phyloP scores from a whole-genome alignment of 2,797 vertebrate genomes.

The Gallinago stenura region DNA sequence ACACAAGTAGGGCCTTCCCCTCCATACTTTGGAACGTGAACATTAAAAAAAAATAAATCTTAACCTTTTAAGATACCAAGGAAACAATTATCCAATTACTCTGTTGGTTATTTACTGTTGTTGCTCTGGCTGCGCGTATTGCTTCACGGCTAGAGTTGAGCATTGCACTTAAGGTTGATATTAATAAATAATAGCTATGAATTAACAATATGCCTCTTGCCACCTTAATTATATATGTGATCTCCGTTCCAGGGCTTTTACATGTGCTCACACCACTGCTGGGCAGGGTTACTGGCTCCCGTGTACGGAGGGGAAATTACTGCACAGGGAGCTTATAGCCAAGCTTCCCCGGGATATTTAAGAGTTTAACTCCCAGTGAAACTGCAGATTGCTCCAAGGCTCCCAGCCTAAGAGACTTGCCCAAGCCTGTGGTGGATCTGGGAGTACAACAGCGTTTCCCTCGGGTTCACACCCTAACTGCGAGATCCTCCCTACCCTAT shows the following conservation, averaged over 20 bases:
- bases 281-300: neutral
- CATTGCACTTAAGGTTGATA: neutral
- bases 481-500: neutral
- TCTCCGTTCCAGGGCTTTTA: neutral
- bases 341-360: neutral
- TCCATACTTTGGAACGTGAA: neutral
- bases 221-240: neutral
- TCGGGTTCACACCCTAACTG: neutral
- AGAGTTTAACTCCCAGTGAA: neutral
- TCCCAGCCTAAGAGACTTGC: neutral
- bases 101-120: neutral
- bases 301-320: neutral
- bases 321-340: neutral
- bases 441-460: neutral
- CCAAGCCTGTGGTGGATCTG: neutral
- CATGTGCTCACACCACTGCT: neutral
- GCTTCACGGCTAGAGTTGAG: neutral
- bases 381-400: neutral
- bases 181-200: neutral
- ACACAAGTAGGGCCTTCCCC: neutral
- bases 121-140: neutral
- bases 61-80: neutral
- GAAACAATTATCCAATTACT: neutral
- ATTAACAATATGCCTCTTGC: neutral
- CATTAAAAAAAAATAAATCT: rapidly evolving